Evolutionary conservation across 1,140 invertebrate genomes (phyloP), one percentile per base, ranked within the genome.

Genomic region (Goniozus legneri): DNA sequence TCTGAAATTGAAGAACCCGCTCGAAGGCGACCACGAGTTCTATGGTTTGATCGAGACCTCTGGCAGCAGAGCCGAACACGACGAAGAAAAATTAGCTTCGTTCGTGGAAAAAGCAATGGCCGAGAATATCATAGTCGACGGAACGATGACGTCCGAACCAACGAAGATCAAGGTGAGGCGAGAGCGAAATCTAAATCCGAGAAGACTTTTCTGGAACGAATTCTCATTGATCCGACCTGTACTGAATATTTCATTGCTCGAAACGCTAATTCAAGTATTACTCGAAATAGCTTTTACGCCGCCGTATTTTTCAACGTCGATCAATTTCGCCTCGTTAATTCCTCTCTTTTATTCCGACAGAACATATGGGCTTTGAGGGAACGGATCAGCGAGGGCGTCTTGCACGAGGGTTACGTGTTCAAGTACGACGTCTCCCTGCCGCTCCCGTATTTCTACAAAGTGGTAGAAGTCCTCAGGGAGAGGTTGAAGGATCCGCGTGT

Each of bases 341-440:
- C n/a, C n/a, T n/a, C n/a, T n/a, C n/a, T n/a, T n/a, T n/a, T n/a
- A n/a, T n/a, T n/a, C n/a, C n/a, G n/a, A n/a, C n/a, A 89, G 85
- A 73, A 77, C 43, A 83, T 95, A 30, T 97, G 92, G 92, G 79
- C 82, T 34, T 65, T 96, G 8, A 76, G 93, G 44, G 96, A 98
- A 75, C 78, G 86, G 47, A 88, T 97, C 12, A 83, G 94, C 1
- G 85, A 88, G 56, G 86, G 84, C 2, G 73, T 92, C n/a, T 65
- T 89, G 40, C 71, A 77, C 14, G 89, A 92, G 61, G 94, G 94
- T 2, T 96, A 95, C 73, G 85, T 89, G 18, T 98, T 95, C 69
- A 97, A 97, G 69, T 98, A 98, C 71, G 96, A 99, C 69, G 81
- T 99, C 1, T 96, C 94, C 0, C 66, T 98, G 47, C 94, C 95